Evolutionary conservation across 2,797 vertebrate genomes (phyloP), one percentile per base, ranked within the genome.

Genomic region (Poecile montanus): DNA sequence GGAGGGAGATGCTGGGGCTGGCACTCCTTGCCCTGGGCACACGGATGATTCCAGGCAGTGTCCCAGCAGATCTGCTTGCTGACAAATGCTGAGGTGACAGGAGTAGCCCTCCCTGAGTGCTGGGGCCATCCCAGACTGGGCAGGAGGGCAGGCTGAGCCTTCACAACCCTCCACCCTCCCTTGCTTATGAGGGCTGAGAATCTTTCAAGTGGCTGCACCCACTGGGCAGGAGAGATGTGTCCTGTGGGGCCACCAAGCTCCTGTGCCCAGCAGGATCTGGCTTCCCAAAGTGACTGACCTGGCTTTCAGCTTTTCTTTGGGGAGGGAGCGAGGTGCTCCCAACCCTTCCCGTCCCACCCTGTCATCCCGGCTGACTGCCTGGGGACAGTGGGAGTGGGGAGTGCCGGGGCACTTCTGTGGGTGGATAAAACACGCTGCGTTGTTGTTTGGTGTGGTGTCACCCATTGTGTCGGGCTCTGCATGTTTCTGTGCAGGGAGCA

Each of bases 401-500:
- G 27, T 2, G 3, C 14, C 0, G 4, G 67, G 82, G n/a, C 47
- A 4, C 44, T 83, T 50, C 42, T 23, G 88, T 0, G 2, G 71
- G 72, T 16, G 74, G 80, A 7, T 75, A 10, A 70, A 75, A 16
- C 77, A 11, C 6, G 0, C 67, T 15, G 54, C 8, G 5, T 66
- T 38, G 90, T 91, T 66, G 84, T 54, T 93, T 15, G 81, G 29
- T 95, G 91, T 92, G 92, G 70, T 92, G 88, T 91, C 67, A 29
- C 73, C 83, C 80, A 2, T 78, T 3, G 73, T 89, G 45, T 73
- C 10, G 12, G 87, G 82, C 80, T 89, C 91, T 94, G 96, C 96
- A 95, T 96, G 96, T 51, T 79, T 51, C 77, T 40, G 74, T 40
- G 88, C 78, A 51, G 70, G 94, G 87, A 92, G 88, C 71, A 16